Conservation (phyloP, 2,113 vertebrate genomes). For the Notarius quadriscutis region DNA sequence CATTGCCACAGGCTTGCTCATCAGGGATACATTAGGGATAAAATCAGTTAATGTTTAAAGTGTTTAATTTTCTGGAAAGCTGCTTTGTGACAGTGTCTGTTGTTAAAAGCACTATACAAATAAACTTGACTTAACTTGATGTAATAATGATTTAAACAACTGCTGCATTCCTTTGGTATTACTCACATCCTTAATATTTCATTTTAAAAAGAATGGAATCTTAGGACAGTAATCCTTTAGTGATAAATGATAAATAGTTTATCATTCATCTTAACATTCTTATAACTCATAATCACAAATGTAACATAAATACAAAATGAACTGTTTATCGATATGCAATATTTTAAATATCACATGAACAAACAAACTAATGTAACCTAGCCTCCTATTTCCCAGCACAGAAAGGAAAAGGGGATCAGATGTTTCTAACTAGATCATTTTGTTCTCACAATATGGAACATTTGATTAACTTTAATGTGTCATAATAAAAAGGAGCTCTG, state of each 20-base stretch:
- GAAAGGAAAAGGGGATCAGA: neutral
- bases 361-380: neutral
- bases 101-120: too few relatives aligned
- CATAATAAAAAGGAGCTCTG: conserved; percentile 15
- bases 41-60: too few relatives aligned
- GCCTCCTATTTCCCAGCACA: neutral
- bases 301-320: neutral
- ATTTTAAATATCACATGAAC: neutral
- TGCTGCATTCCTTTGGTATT: neutral
- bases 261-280: too few relatives aligned
- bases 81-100: too few relatives aligned
- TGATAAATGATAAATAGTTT: neutral
- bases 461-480: conserved; percentile 37
- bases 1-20: too few relatives aligned
- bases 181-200: neutral
- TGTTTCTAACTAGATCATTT: neutral
- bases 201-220: neutral
- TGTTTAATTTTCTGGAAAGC: too few relatives aligned
- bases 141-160: neutral
- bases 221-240: neutral
- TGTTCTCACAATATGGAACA: conserved; percentile 13
- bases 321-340: neutral
- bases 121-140: neutral
- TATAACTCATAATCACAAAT: neutral
- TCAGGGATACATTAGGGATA: too few relatives aligned